Evolutionary conservation across 1,140 invertebrate species (phyloP).

Genomic region (Papilio dardanus): DNA sequence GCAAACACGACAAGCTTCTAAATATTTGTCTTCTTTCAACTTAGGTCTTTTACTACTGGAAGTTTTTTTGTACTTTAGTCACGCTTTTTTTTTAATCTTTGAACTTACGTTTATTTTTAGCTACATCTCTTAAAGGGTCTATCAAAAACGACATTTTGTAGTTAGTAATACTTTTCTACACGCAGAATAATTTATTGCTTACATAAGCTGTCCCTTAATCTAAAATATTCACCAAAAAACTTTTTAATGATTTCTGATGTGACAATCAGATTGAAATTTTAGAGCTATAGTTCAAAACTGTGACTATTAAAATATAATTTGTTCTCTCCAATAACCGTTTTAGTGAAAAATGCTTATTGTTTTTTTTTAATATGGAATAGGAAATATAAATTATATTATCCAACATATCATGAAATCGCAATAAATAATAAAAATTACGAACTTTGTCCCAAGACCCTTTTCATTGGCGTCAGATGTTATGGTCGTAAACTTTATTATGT

Average conservation of each 20-base stretch:
- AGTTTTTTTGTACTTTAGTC: too few species aligned
- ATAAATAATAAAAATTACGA: slow-evolving; percentile 22
- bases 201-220: too few species aligned
- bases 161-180: too few species aligned
- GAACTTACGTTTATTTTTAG: too few species aligned
- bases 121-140: too few species aligned
- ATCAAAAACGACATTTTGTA: too few species aligned
- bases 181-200: too few species aligned
- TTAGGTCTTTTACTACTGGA: background rate
- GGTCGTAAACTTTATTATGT: slow-evolving; percentile 33
- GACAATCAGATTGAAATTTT: too few species aligned
- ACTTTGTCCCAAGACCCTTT: slow-evolving; percentile 26
- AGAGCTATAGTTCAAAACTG: too few species aligned
- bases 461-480: slow-evolving; percentile 29
- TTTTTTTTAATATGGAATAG: background rate
- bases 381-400: slow-evolving; percentile 11
- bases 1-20: slow-evolving; percentile 3
- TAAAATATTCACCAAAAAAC: too few species aligned
- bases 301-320: background rate
- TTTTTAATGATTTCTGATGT: too few species aligned
- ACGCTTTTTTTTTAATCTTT: too few species aligned
- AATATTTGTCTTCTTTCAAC: background rate
- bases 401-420: slow-evolving; percentile 10
- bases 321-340: background rate
- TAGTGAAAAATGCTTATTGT: background rate